Evolutionary conservation across 2,113 vertebrate genomes (phyloP), one percentile per base, ranked within the genome.

Genomic region (Rana temporaria): DNA sequence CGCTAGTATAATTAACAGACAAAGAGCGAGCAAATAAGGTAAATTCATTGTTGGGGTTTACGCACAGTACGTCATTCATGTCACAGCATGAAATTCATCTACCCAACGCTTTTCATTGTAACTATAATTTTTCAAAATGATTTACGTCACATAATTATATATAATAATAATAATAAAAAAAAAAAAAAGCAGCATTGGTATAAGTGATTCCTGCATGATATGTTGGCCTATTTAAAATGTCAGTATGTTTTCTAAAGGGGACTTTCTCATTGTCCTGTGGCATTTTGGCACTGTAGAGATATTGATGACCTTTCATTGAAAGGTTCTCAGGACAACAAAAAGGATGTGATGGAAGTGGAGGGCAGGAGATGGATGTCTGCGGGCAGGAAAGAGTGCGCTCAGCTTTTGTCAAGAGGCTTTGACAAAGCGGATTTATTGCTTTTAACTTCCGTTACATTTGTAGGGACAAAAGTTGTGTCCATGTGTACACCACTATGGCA

Each of bases 341-440:
- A 62, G 59, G 59, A n/a, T 19, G 59, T 66, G 64, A 66, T 32
- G 64, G 15, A 18, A 9, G 30, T 24, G 64, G 12, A 18, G 26
- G 34, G 17, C 34, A 14, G 32, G 24, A 34, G 65, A 34, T 32
- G 30, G 34, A 6, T 67, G 34, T 19, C 17, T 18, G 30, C 2
- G 15, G 19, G 18, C 65, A 93, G 92, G 92, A 94, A 94, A 90
- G 86, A 78, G 90, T 90, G 91, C 89, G 90, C 92, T 42, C 92
- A 90, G 82, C 87, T 87, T 86, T 90, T 87, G 85, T 60, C n/a
- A 22, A 12, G 59, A 62, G n/a, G 0, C n/a, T n/a, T 62, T 63
- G 60, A 11, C 20, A 24, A 24, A 24, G 22, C 2, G 20, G 4
- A 20, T 60, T 60, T 20, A 60, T 20, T 20, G 59, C 59, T n/a